Conservation (phyloP, 2,113 vertebrate species). For the Athene cunicularia region DNA sequence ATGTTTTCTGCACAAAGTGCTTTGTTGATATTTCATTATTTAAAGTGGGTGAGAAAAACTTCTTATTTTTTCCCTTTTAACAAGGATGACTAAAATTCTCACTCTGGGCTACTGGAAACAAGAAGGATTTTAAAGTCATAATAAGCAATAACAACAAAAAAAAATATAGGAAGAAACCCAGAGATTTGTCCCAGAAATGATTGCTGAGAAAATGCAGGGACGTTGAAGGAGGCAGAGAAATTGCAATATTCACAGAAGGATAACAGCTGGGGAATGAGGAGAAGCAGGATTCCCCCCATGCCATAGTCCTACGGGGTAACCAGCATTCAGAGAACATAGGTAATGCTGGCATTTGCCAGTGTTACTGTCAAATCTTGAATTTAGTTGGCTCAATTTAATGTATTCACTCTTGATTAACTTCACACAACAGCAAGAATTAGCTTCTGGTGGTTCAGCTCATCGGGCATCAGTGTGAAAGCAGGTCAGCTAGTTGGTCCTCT, state of each 20-base stretch:
- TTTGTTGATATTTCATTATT: background rate
- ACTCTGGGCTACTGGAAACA: background rate
- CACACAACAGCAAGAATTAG: background rate
- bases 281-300: background rate
- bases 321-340: background rate
- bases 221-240: background rate
- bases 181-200: background rate
- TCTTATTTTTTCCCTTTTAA: background rate
- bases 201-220: background rate
- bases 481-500: background rate
- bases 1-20: background rate
- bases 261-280: background rate
- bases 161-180: background rate
- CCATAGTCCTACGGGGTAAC: background rate
- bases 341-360: background rate
- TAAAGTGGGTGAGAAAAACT: background rate
- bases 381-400: background rate
- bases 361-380: background rate
- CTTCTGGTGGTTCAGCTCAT: background rate
- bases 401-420: background rate
- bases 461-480: accelerated
- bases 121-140: background rate
- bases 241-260: background rate
- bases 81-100: background rate
- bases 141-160: background rate